Evolutionary conservation across 2,888 invertebrate genomes (phyloP).

Genomic region (Beris morrisii): DNA sequence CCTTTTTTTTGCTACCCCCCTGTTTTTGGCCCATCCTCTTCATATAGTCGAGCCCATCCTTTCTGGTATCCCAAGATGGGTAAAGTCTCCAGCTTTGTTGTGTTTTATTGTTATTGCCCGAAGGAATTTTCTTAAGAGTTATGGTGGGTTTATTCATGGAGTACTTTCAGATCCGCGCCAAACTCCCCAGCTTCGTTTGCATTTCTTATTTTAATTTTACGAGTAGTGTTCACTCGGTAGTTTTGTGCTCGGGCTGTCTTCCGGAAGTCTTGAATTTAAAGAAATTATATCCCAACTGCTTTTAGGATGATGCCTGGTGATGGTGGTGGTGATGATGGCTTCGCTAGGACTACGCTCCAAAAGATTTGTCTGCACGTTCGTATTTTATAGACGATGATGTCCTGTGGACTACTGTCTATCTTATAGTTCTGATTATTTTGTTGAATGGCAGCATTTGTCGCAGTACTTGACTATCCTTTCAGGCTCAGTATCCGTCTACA

Average conservation of each 20-base stretch:
- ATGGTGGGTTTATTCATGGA: slow-evolving; percentile 36
- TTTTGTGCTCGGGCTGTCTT: slow-evolving; percentile 25
- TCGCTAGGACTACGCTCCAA: no score
- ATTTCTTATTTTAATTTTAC: slow-evolving; percentile 37
- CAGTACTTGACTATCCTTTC: slow-evolving; percentile 9
- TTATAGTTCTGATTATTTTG: neutral
- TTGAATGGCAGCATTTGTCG: slow-evolving; percentile 17
- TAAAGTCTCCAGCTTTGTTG: slow-evolving; percentile 34
- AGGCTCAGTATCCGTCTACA: neutral
- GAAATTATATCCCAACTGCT: slow-evolving; percentile 34
- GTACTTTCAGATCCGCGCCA: slow-evolving; percentile 14
- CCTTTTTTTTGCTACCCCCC: neutral
- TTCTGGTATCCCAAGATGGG: slow-evolving; percentile 20
- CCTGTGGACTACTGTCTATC: neutral
- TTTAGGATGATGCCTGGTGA: neutral
- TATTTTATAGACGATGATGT: neutral
- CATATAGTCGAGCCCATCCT: slow-evolving; percentile 1
- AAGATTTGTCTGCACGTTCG: no score
- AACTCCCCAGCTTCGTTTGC: slow-evolving; percentile 30
- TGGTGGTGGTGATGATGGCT: neutral
- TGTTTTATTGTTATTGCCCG: slow-evolving; percentile 36
- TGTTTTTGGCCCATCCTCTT: neutral
- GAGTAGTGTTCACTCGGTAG: slow-evolving; percentile 25
- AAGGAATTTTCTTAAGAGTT: slow-evolving; percentile 38
- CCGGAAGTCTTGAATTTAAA: slow-evolving; percentile 34